Evolutionary conservation across 53 echinoderm and acorn worm species (phyloP).

Genomic region (Patiria pectinifera): DNA sequence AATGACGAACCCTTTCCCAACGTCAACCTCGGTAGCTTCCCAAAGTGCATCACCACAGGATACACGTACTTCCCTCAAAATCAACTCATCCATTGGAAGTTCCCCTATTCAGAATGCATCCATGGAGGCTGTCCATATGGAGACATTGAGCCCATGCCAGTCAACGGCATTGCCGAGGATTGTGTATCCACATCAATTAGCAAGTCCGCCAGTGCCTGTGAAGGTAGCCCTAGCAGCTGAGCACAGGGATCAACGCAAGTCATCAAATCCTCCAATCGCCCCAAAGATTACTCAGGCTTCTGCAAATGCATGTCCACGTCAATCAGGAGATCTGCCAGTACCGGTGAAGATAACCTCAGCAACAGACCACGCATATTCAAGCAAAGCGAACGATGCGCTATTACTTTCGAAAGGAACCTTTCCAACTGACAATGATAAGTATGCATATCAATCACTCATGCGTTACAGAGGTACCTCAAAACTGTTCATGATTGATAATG

Average conservation of each 20-base stretch:
- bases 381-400: background rate
- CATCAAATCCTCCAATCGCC: background rate
- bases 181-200: conserved; percentile 6
- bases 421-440: conserved; percentile 11
- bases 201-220: background rate
- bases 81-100: background rate
- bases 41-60: background rate
- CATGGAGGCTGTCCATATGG: background rate
- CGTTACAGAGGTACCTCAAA: conserved; percentile 53
- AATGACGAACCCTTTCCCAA: conserved; percentile 16
- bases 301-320: background rate
- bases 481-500: conserved; percentile 28
- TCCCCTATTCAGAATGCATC: background rate
- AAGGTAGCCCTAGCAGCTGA: background rate
- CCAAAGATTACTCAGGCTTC: background rate
- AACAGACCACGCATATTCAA: background rate
- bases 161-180: conserved; percentile 1
- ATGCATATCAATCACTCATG: conserved; percentile 54
- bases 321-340: background rate
- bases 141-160: background rate
- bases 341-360: background rate
- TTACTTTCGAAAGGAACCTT: background rate
- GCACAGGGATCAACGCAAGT: background rate
- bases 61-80: background rate
- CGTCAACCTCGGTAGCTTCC: background rate